Base-by-base conservation (phyloP, 2,888 invertebrate species). In the Hypena proboscidalis region DNA sequence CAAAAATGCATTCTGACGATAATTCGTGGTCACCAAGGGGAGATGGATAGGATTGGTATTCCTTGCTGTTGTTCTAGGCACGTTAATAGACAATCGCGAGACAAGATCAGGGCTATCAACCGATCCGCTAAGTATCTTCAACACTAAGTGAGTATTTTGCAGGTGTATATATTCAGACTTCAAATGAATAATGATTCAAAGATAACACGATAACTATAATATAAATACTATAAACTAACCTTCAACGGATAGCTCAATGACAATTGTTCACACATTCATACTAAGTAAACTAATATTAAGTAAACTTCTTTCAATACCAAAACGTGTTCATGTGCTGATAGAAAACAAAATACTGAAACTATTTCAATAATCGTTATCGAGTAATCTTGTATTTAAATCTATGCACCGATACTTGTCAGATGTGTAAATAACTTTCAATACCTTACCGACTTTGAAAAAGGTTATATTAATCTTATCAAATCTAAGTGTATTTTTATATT, bases 401-500 rank as follows among this genome's bases (percentile, higher is more conserved):
- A 13, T 10, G 5, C 5, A 22, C 3, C n/a, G 21, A 14, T 13
- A 10, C 3, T 17, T 6, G 11, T 6, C 19, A 8, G n/a, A n/a
- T 15, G 2, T 13, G 8, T 25, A 19, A 8, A 7, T n/a, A n/a
- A n/a, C 17, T 17, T 17, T 4, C 17, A 17, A 5, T 17, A 17
- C n/a, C n/a, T n/a, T n/a, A 17, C 25, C 21, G 22, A 23, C 25
- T 25, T 25, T 9, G 20, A 15, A 20, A 20, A 64, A 62, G 17
- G 41, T 51, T 55, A 34, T 26, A 15, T 15, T 51, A 55, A 71
- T 73, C 65, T 72, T 60, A 72, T 74, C 72, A 34, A 39, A 53
- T 57, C 21, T 47, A 55, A 39, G n/a, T 23, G 35, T 41, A 43
- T 42, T 65, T 70, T 59, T 60, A 22, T 49, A 53, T n/a, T 29